These are phyloP conservation scores for Elgaria multicarinata DNA, from an alignment of 2,113 vertebrate species.

Conservation along the genomic window DNA sequence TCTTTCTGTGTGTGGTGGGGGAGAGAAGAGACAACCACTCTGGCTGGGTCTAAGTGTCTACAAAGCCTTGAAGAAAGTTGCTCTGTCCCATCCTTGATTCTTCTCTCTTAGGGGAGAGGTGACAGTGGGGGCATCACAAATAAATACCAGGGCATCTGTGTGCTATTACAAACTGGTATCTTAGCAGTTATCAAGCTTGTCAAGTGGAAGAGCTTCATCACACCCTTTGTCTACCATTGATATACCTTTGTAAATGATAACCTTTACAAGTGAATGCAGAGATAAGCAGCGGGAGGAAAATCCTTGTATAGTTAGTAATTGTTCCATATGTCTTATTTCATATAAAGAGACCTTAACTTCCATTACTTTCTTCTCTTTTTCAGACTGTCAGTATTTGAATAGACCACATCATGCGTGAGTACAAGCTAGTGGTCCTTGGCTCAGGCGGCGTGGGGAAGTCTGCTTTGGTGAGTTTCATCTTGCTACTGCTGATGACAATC, in stretches of 20 bases:
- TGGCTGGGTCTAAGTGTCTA: background rate
- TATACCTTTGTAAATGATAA: background rate
- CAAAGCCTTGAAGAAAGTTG: background rate
- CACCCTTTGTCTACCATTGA: background rate
- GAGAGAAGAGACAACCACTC: background rate
- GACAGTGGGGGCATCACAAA: background rate
- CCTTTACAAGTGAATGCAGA: background rate
- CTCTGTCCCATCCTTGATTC: background rate
- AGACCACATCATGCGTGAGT: constrained; percentile 97
- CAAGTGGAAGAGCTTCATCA: background rate
- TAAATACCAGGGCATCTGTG: background rate
- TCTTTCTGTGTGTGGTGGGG: background rate
- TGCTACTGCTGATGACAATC: background rate
- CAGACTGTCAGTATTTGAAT: constrained; percentile 86
- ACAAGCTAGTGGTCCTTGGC: constrained; percentile 99
- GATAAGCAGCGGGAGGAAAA: background rate
- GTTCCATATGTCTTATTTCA: accelerated
- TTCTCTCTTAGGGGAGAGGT: background rate
- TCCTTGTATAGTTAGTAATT: background rate
- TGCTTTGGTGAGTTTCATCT: constrained; percentile 91
- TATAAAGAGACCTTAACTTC: background rate
- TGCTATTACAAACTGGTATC: background rate
- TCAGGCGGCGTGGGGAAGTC: constrained; percentile 99
- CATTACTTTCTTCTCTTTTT: constrained; percentile 51
- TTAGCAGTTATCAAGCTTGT: background rate